These are phyloP conservation scores for Campylorhamphus procurvoides DNA, from an alignment of 2,113 vertebrate genomes.

Conservation along the genomic window DNA sequence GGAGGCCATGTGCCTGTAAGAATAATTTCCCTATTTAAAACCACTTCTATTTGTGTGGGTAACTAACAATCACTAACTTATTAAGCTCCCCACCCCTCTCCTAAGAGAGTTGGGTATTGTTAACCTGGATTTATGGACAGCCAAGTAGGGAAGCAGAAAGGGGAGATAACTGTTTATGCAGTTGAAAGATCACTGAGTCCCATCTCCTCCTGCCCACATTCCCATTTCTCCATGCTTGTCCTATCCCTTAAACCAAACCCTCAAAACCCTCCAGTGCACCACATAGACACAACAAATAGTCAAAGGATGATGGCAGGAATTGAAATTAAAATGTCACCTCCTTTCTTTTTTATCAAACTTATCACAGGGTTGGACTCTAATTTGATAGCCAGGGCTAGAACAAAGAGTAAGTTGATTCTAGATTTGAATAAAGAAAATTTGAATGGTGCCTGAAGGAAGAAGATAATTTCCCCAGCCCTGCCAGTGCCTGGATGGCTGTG, in stretches of 20 bases:
- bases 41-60: not conserved
- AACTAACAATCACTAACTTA: constrained; percentile 28
- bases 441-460: constrained; percentile 46
- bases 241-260: not conserved
- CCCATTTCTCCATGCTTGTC: not conserved
- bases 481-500: not conserved
- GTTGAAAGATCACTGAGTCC: not conserved
- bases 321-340: not conserved
- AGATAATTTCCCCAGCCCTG: not conserved
- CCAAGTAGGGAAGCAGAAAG: not conserved
- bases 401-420: constrained; percentile 38
- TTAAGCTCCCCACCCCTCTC: constrained; percentile 17
- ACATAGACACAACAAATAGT: not conserved
- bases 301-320: not conserved
- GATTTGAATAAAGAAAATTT: constrained; percentile 69
- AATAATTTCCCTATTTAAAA: constrained; percentile 26
- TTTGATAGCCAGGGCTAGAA: constrained; percentile 7
- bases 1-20: not conserved
- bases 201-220: not conserved
- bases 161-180: not conserved
- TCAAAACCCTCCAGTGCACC: not conserved
- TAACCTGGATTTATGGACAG: not conserved
- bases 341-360: not conserved
- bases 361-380: not conserved
- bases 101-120: not conserved